Evolutionary conservation across 2,113 vertebrate species (phyloP).

Genomic region (Anguilla japonica): DNA sequence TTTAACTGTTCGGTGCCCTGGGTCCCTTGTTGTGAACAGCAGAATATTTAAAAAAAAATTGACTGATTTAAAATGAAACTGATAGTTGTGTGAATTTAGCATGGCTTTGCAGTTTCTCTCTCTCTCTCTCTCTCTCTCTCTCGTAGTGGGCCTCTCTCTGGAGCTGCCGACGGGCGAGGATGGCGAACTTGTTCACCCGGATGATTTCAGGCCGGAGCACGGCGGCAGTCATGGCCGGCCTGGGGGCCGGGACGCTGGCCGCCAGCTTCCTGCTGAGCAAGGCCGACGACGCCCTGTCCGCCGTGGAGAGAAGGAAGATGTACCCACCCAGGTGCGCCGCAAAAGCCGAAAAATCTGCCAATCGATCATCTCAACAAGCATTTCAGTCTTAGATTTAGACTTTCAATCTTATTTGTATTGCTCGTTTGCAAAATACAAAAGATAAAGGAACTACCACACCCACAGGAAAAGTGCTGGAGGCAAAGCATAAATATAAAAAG

Average conservation of each 20-base stretch:
- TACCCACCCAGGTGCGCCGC: slow-evolving; percentile 80
- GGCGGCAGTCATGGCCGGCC: slow-evolving; percentile 72
- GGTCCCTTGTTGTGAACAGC: too few relatives aligned
- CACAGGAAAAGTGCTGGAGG: too few relatives aligned
- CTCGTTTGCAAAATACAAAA: background rate
- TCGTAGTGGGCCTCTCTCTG: background rate
- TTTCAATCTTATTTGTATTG: background rate
- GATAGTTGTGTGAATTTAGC: too few relatives aligned
- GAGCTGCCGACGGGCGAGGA: slow-evolving; percentile 48
- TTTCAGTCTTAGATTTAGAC: background rate
- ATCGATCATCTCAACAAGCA: background rate
- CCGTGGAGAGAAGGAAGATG: slow-evolving; percentile 69
- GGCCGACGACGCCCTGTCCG: slow-evolving; percentile 60
- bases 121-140: background rate
- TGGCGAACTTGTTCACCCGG: slow-evolving; percentile 82
- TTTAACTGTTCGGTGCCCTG: too few relatives aligned
- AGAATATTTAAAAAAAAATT: too few relatives aligned
- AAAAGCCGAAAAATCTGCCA: background rate
- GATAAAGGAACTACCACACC: too few relatives aligned
- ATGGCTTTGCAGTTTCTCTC: background rate
- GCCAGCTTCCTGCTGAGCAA: slow-evolving; percentile 77
- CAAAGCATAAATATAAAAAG: too few relatives aligned
- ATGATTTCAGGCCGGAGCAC: slow-evolving; percentile 78
- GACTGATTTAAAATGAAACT: too few relatives aligned
- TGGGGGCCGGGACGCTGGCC: slow-evolving; percentile 76